Percentiles rank a stretch among this genome's conserved stretches.
phyloP scores from a whole-genome alignment of 2,888 invertebrate species.

The Agonopterix subpropinquella region DNA sequence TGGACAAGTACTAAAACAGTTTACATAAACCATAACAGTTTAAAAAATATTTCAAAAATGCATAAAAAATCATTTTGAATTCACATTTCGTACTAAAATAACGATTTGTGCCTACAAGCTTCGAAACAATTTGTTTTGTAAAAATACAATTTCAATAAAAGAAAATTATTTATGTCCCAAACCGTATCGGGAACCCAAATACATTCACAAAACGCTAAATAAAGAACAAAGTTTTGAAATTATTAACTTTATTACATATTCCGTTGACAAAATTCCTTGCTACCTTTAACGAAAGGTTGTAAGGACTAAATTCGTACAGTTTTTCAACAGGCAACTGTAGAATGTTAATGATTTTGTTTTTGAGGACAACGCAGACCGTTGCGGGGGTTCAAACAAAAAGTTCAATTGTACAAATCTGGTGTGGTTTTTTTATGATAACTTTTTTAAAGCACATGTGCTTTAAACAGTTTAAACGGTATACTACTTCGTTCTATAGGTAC shows the following conservation, averaged over 20 bases:
- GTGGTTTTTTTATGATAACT: slow-evolving; percentile 24
- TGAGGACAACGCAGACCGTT: slow-evolving; percentile 27
- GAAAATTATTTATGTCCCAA: not conserved
- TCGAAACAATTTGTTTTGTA: not conserved
- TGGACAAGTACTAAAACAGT: too few species aligned
- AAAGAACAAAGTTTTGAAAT: slow-evolving; percentile 1
- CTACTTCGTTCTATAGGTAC: slow-evolving; percentile 1
- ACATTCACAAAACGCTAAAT: not conserved
- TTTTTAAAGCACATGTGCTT: slow-evolving; percentile 25
- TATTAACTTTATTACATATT: too few species aligned
- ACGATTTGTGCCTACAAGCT: too few species aligned
- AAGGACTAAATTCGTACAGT: too few species aligned
- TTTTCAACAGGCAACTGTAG: not conserved
- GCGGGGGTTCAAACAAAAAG: slow-evolving; percentile 37
- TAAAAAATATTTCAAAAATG: too few species aligned
- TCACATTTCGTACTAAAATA: too few species aligned
- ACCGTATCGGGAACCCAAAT: too few species aligned
- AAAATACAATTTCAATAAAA: not conserved
- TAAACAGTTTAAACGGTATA: slow-evolving; percentile 2
- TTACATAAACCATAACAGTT: too few species aligned
- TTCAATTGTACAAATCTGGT: slow-evolving; percentile 35
- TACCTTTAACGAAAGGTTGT: too few species aligned
- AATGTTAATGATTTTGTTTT: slow-evolving; percentile 21
- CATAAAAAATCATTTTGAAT: too few species aligned
- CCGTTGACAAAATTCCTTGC: too few species aligned